These are phyloP conservation scores for Endotricha flammealis DNA, from an alignment of 2,888 invertebrate species.

Conservation along the genomic window DNA sequence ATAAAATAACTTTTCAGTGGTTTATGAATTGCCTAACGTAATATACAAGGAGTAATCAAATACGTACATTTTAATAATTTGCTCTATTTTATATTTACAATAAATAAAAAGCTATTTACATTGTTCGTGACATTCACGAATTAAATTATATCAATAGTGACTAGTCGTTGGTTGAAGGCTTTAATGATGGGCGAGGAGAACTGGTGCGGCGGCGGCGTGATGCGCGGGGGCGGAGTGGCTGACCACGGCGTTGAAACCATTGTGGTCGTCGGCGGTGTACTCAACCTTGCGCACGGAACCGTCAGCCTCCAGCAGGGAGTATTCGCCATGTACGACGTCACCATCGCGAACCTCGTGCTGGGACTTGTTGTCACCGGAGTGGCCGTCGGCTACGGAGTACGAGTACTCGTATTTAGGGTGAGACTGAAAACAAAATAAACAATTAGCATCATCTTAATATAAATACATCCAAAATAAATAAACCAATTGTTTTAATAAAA, in stretches of 20 bases:
- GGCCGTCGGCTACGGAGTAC: conserved; percentile 77
- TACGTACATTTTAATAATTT: not conserved
- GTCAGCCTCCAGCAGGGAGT: conserved; percentile 66
- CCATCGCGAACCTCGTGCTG: conserved; percentile 79
- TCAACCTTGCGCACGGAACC: conserved; percentile 73
- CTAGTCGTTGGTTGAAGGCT: conserved; percentile 12
- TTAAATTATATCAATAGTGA: conserved; percentile 7
- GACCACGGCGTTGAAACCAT: conserved; percentile 68
- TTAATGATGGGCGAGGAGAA: conserved; percentile 42
- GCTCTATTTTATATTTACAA: conserved; percentile 7
- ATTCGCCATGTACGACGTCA: conserved; percentile 78
- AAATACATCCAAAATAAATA: too few species aligned
- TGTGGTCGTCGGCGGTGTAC: conserved; percentile 75
- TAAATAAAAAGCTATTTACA: not conserved
- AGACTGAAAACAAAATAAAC: conserved; percentile 41
- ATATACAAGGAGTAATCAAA: not conserved
- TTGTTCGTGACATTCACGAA: not conserved
- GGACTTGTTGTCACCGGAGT: conserved; percentile 80
- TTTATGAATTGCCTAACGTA: too few species aligned
- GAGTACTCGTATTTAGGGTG: conserved; percentile 79
- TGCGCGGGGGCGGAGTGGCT: conserved; percentile 54
- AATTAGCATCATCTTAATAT: not conserved
- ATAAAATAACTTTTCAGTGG: too few species aligned
- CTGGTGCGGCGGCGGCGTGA: conserved; percentile 35
- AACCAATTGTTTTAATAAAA: too few species aligned